phyloP scores from a whole-genome alignment of 2,888 invertebrate species.

The Drosophila tripunctata region DNA sequence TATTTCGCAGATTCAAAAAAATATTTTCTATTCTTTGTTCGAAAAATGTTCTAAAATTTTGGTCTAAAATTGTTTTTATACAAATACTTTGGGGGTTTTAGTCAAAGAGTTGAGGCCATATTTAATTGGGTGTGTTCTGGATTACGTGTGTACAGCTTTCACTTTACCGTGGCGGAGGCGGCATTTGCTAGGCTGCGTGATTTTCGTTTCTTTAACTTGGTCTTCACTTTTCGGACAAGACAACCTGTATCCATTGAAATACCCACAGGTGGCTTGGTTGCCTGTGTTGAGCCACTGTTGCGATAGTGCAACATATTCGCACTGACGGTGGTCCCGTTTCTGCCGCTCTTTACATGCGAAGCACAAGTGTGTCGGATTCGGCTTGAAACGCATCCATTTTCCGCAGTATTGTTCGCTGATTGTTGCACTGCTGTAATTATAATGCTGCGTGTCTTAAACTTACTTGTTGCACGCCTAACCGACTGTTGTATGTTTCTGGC shows the following conservation, averaged over 20 bases:
- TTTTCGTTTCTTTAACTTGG: conserved; percentile 79
- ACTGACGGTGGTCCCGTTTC: conserved; percentile 6
- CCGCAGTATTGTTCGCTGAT: conserved; percentile 13
- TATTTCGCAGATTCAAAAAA: too few relatives aligned
- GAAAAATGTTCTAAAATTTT: too few relatives aligned
- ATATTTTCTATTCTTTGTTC: too few relatives aligned
- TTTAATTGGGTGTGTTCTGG: neutral
- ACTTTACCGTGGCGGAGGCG: conserved; percentile 19
- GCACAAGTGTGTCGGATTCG: conserved; percentile 50
- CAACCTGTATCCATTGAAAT: conserved; percentile 85
- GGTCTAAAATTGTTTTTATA: neutral
- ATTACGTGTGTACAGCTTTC: neutral
- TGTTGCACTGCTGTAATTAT: conserved; percentile 86
- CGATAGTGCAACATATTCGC: conserved; percentile 36
- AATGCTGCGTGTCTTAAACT: conserved; percentile 87
- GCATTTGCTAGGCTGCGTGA: conserved; percentile 47
- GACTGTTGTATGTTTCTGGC: conserved; percentile 16
- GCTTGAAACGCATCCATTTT: conserved; percentile 29
- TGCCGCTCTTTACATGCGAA: conserved; percentile 29
- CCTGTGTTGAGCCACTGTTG: neutral
- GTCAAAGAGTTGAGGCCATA: neutral
- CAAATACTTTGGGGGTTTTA: neutral
- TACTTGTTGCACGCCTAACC: conserved; percentile 53
- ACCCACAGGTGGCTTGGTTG: conserved; percentile 15
- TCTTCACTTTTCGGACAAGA: conserved; percentile 80